Evolutionary conservation across 2,797 vertebrate species (phyloP).

Genomic region (Sparus aurata): DNA sequence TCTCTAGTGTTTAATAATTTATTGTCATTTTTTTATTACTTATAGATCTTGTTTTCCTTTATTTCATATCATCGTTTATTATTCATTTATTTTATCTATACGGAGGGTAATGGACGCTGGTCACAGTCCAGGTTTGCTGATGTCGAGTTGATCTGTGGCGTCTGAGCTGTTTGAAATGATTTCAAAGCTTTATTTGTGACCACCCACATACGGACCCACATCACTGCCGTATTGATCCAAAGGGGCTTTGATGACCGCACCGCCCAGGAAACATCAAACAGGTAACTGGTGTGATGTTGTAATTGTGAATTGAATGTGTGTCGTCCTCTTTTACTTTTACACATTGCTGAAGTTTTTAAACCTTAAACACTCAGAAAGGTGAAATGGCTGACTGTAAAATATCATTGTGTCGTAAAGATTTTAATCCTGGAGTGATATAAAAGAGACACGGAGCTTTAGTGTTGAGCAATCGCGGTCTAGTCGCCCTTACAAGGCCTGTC

Average conservation of each 20-base stretch:
- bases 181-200: conserved; percentile 59
- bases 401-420: background rate
- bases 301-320: conserved; percentile 10
- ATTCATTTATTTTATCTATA: no score
- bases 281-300: conserved; percentile 21
- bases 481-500: no score
- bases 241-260: conserved; percentile 53
- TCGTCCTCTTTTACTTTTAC: background rate
- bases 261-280: conserved; percentile 44
- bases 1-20: no score
- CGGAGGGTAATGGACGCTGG: conserved; percentile 1
- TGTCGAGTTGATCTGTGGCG: conserved; percentile 20
- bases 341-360: conserved; percentile 15
- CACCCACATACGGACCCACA: conserved; percentile 38
- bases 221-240: conserved; percentile 48
- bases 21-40: no score
- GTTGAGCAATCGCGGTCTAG: background rate
- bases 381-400: background rate
- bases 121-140: conserved; percentile 37
- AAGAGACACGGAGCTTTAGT: background rate
- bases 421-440: background rate
- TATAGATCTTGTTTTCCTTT: no score
- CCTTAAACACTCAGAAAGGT: background rate
- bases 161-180: conserved; percentile 53
- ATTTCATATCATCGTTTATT: no score